Evolutionary conservation across 2,888 invertebrate species (phyloP).

Genomic region (Sarcophaga variegata): DNA sequence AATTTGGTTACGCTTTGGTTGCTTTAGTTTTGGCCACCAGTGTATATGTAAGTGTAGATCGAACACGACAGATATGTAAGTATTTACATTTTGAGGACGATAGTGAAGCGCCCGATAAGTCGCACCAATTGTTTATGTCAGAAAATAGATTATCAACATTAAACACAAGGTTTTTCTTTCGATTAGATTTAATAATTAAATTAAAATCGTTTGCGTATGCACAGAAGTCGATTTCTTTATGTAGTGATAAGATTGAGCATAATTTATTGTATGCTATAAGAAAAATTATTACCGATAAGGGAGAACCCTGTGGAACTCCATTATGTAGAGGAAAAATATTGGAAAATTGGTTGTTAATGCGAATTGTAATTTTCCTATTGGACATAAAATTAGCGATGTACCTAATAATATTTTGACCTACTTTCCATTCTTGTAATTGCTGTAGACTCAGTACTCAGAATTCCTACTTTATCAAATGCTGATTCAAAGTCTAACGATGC

Average conservation of each 20-base stretch:
- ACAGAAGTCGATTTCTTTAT: too few relatives aligned
- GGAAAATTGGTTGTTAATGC: background rate
- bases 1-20: too few relatives aligned
- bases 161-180: background rate
- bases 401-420: too few relatives aligned
- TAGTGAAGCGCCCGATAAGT: too few relatives aligned
- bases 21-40: too few relatives aligned
- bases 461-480: constrained; percentile 39
- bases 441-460: too few relatives aligned
- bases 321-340: background rate
- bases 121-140: background rate
- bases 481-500: constrained; percentile 58
- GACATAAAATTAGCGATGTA: constrained; percentile 15
- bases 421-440: too few relatives aligned
- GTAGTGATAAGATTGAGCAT: too few relatives aligned
- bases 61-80: constrained; percentile 21
- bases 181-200: constrained; percentile 9
- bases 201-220: too few relatives aligned
- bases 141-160: constrained; percentile 2
- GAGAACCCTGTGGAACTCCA: too few relatives aligned
- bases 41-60: background rate
- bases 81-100: constrained; percentile 18
- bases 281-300: too few relatives aligned
- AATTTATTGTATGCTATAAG: too few relatives aligned
- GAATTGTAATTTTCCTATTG: constrained; percentile 36